These are phyloP conservation scores for Labeo calbasu DNA, from an alignment of 2,797 vertebrate genomes.

Conservation along the genomic window DNA sequence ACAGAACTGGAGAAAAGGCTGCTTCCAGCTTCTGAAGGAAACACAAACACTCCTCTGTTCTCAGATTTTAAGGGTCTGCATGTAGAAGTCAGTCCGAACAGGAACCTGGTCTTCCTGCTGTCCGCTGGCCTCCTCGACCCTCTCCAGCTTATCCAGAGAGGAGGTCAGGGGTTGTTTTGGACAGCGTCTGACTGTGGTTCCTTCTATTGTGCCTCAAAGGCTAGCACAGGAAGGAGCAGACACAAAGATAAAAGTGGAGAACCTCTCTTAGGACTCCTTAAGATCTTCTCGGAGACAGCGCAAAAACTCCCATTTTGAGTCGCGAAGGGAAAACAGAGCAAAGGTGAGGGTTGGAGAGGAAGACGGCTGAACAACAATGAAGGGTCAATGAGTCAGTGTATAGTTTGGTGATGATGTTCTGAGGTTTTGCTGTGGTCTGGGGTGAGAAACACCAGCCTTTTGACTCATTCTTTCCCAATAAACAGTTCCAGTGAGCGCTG, in stretches of 20 bases:
- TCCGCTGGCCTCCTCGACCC: conserved; percentile 31
- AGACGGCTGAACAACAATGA: conserved; percentile 26
- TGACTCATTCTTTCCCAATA: conserved; percentile 26
- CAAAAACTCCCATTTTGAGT: conserved; percentile 4
- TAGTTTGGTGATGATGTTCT: background rate
- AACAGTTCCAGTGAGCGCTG: background rate
- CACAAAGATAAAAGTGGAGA: conserved; percentile 50
- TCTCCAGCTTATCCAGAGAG: conserved; percentile 13
- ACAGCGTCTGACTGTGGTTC: conserved; percentile 59
- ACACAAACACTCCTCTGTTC: conserved; percentile 6
- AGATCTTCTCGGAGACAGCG: conserved; percentile 22
- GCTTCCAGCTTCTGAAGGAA: conserved; percentile 18
- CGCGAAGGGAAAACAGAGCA: conserved; percentile 34
- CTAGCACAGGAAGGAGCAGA: conserved; percentile 62
- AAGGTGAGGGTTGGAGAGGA: conserved; percentile 33
- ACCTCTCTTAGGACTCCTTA: conserved; percentile 32
- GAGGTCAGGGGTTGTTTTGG: conserved; percentile 46
- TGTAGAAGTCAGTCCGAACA: conserved; percentile 18
- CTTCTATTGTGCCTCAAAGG: conserved; percentile 60
- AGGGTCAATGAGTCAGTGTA: conserved; percentile 47
- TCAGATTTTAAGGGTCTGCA: conserved; percentile 6
- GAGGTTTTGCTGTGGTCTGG: conserved; percentile 20
- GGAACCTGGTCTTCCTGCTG: conserved; percentile 47
- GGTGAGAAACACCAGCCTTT: conserved; percentile 20
- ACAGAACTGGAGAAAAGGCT: background rate